Evolutionary conservation across 2,888 invertebrate species (phyloP), one percentile per base, ranked within the genome.

Genomic region (Brachylomia viminalis): DNA sequence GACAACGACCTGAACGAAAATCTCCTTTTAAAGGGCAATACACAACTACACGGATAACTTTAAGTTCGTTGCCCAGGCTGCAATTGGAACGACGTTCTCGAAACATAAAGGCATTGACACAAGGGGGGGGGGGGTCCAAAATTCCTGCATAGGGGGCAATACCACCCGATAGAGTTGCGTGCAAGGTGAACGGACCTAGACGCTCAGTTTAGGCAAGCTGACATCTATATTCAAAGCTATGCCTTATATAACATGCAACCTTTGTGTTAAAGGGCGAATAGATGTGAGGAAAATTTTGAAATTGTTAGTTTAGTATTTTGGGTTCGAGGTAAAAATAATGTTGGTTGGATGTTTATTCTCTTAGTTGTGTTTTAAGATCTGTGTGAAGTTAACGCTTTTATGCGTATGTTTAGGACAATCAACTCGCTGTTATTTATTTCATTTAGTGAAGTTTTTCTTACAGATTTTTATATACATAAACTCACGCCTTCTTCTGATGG

Each of bases 101-200:
- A 88, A 88, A 90, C 86, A 87, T 86, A 88, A 87, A 93, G 92
- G 89, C 92, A 89, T 92, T 92, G 93, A 92, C 93, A 90, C 87
- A 86, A 88, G 88, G 74, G 42, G 91, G 74, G 42, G 91, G 90
- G 89, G 86, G 87, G 81, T 87, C 90, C 90, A 80, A 91, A 92
- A 91, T 91, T 91, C 88, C 89, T 90, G 88, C 88, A 88, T 80
- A 69, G 87, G 88, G 77, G 88, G 89, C 78, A 83, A 54, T 81
- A 80, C 79, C 85, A 83, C 83, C 85, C 86, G 82, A 80, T 82
- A 74, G 67, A 81, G 79, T 86, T 89, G 89, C 89, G 88, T 87
- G 79, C 75, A 82, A 85, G 88, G 89, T 92, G 89, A 91, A 88
- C 78, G 90, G 66, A 89, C 91, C 88, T 82, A 77, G 84, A 73